These are phyloP conservation scores for Stenodema calcarata DNA, from an alignment of 2,888 invertebrate species.

Conservation along the genomic window DNA sequence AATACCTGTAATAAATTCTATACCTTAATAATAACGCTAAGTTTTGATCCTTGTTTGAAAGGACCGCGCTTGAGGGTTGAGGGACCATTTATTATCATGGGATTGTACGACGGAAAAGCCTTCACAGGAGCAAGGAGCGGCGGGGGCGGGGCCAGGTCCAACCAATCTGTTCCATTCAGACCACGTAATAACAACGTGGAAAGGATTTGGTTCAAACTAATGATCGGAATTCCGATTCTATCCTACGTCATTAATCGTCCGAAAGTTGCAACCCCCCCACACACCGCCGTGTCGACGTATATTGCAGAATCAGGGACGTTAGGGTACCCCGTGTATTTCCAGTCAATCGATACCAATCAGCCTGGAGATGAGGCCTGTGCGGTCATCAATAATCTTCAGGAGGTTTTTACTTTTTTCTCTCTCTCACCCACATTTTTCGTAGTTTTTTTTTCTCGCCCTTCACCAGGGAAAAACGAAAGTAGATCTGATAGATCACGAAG, in stretches of 20 bases:
- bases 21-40: neutral
- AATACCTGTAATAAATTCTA: neutral
- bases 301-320: no score
- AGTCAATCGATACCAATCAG: neutral
- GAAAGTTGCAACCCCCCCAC: neutral
- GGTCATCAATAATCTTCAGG: neutral
- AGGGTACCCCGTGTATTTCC: neutral
- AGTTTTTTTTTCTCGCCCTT: no score
- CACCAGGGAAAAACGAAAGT: no score
- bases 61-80: neutral
- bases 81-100: neutral
- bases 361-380: neutral
- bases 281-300: no score
- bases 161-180: neutral
- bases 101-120: neutral
- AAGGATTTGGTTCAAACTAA: neutral
- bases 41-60: neutral
- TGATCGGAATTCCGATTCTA: neutral
- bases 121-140: neutral
- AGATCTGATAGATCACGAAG: neutral
- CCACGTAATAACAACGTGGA: neutral
- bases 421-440: no score
- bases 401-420: no score
- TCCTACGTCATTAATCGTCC: neutral
- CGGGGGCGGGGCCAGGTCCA: neutral